These are phyloP conservation scores for Gymnarchus niloticus DNA, from an alignment of 2,113 vertebrate genomes.

Conservation along the genomic window DNA sequence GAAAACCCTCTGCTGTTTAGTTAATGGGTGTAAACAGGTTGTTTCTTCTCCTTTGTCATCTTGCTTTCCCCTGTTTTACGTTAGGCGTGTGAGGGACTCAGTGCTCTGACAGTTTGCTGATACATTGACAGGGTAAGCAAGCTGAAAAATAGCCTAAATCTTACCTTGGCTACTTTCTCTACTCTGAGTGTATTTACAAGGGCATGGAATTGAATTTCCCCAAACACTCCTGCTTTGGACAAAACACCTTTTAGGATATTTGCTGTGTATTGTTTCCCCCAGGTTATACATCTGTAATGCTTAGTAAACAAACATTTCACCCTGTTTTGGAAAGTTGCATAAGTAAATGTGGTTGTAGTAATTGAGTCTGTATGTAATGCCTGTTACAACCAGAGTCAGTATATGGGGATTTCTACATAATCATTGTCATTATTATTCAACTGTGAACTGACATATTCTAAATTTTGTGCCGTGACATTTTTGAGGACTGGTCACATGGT, in stretches of 20 bases:
- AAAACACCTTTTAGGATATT: not conserved
- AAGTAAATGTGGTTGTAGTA: not conserved
- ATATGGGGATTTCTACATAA: too few species aligned
- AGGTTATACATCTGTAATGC: not conserved
- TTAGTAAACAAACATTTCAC: too few species aligned
- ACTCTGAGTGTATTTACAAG: conserved; percentile 16
- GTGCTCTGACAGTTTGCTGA: not conserved
- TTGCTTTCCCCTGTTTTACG: not conserved
- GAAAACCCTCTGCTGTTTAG: not conserved
- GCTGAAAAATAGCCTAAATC: not conserved
- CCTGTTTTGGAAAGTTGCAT: not conserved
- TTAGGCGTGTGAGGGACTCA: not conserved
- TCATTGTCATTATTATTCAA: too few species aligned
- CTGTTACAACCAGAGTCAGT: too few species aligned
- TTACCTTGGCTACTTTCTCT: not conserved
- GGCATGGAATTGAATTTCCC: conserved; percentile 21
- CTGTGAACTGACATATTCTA: too few species aligned
- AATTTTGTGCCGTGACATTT: too few species aligned
- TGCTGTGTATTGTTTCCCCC: not conserved
- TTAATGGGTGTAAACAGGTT: not conserved
- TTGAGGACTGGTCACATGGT: not conserved
- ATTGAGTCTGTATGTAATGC: too few species aligned
- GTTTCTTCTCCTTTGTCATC: not conserved
- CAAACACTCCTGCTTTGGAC: not conserved
- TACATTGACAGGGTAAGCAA: not conserved